Evolutionary conservation across 2,797 vertebrate species (phyloP), one percentile per base, ranked within the genome.

Genomic region (Rhabdomys pumilio): DNA sequence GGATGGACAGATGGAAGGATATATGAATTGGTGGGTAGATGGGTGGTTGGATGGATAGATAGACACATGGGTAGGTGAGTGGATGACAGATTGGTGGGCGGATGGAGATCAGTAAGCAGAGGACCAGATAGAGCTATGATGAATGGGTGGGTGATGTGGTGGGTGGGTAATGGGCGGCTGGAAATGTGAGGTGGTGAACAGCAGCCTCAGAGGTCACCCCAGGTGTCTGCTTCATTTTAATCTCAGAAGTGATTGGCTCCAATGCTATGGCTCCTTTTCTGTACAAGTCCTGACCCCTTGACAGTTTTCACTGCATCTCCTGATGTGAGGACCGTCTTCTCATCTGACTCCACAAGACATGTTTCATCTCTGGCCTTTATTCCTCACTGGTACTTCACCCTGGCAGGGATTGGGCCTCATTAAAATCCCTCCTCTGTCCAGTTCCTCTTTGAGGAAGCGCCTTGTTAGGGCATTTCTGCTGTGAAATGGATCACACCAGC

Each of bases 401-500:
- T 94, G 96, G 96, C 65, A 85, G 96, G 94, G 76, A 88, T 90
- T 91, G 89, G 34, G 17, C 75, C 97, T 98, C 95, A 97, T 95
- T 97, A 98, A 97, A 98, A 97, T 61, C 89, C 95, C 76, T 88
- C 88, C 82, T 97, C 67, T 2, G 0, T 89, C 77, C 19, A n/a
- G 44, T 59, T 97, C 50, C 81, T 97, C 96, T 98, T 97, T 96
- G 95, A 94, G 97, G 93, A 95, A 97, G 96, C 95, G 98, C 97
- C 96, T 97, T 87, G 96, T 97, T 97, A 96, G 94, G 94, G 95
- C 92, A 75, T 95, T 80, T 91, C 96, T 98, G 87, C 96, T 96
- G 90, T 98, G 91, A 96, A 95, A 97, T 90, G 34, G 63, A 96
- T 65, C 88, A 83, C 97, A 96, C 97, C 0, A 26, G 95, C 85